These are phyloP conservation scores for Microplitis mediator DNA, from an alignment of 1,140 invertebrate genomes.

Conservation along the genomic window DNA sequence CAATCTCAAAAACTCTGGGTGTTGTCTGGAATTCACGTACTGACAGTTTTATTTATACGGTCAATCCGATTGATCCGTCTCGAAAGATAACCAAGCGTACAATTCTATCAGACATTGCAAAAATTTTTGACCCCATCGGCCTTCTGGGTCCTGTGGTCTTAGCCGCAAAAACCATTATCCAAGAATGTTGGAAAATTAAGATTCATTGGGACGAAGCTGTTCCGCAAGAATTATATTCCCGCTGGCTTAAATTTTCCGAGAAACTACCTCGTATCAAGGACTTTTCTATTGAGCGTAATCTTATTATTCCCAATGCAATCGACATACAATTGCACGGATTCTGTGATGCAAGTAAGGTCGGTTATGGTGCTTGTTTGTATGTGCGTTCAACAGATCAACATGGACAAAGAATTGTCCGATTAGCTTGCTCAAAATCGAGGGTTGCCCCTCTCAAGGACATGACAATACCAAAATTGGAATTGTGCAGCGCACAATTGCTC, in stretches of 20 bases:
- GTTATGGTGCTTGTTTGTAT: background rate
- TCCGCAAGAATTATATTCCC: background rate
- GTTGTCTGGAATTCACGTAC: background rate
- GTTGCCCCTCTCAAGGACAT: background rate
- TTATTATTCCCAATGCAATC: background rate
- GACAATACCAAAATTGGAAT: background rate
- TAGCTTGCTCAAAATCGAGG: background rate
- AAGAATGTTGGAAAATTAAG: slow-evolving; percentile 30
- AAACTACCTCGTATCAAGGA: background rate
- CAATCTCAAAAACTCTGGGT: slow-evolving; percentile 18
- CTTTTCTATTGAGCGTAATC: background rate
- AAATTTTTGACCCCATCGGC: slow-evolving; percentile 22
- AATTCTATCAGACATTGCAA: slow-evolving; percentile 18
- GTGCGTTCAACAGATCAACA: background rate
- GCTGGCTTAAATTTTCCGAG: background rate
- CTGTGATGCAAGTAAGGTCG: background rate
- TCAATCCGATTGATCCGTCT: background rate
- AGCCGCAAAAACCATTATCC: slow-evolving; percentile 28
- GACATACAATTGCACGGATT: background rate
- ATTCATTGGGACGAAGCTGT: slow-evolving; percentile 29
- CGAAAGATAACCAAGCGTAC: slow-evolving; percentile 17
- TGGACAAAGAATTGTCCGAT: background rate
- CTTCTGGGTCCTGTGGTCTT: slow-evolving; percentile 28
- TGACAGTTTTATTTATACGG: background rate
- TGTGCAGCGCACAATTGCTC: background rate